Base-by-base conservation (phyloP, 2,888 invertebrate species). In the Chrysotoxum bicinctum region DNA sequence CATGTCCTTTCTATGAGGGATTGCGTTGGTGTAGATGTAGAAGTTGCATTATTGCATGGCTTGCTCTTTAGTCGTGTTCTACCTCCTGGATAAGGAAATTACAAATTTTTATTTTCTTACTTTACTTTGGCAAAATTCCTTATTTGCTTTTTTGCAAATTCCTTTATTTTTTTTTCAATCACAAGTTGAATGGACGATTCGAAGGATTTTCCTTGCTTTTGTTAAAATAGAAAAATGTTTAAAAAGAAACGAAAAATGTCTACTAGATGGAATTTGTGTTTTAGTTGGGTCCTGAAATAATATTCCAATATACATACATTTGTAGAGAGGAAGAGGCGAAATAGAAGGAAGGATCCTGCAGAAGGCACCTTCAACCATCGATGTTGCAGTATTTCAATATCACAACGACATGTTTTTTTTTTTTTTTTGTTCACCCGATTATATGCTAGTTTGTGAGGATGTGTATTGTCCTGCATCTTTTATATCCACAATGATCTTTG, bases 1-100 rank as follows among this genome's bases (percentile, higher is more conserved):
- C 45, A 45, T 45, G 64, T 66, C 66, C 45, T n/a, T 66, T 32
- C 43, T 14, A 26, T 26, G n/a, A 48, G 32, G 43, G 26, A 7
- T 14, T 58, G 35, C 7, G 32, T 10, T 37, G 21, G 54, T 54
- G 30, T n/a, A 16, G 52, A 16, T 6, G 9, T 50, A 19, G 3
- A 10, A 66, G 50, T 35, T 50, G 66, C 66, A 66, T 50, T 50
- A 66, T 66, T 66, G 66, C 35, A 48, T 66, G 23, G 21, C 14
- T 35, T 66, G 50, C 21, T 50, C 12, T 45, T 19, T 64, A 45
- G 45, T 45, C 43, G 16, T 62, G 35, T 40, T 37, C 30, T 45
- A 45, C 43, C 68, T 75, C 30, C 30, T 48, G 75, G 16, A 64
- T 75, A 62, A 75, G 80, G 69, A 75, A 69, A 80, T 80, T 75